Evolutionary conservation across 2,797 vertebrate genomes (phyloP).

Genomic region (Xiphophorus birchmanni): DNA sequence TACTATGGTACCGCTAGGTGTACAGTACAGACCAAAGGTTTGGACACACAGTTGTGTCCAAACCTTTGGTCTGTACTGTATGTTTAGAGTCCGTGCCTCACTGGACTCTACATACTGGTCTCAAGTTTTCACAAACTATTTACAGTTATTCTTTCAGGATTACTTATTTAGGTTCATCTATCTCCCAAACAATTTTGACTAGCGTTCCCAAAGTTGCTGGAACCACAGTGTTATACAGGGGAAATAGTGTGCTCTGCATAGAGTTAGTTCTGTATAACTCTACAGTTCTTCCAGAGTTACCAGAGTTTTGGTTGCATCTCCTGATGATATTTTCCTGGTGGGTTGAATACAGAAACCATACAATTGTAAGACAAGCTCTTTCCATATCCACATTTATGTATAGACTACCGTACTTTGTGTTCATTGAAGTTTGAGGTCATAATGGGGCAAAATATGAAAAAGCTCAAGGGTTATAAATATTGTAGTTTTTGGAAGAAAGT

Average conservation of each 20-base stretch:
- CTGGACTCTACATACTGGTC: neutral
- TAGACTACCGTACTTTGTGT: neutral
- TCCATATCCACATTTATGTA: neutral
- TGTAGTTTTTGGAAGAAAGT: neutral
- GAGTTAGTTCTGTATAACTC: neutral
- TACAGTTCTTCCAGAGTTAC: neutral
- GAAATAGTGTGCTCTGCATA: neutral
- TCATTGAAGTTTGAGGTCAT: neutral
- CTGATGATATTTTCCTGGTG: too few species aligned
- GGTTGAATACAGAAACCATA: neutral
- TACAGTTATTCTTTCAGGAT: neutral
- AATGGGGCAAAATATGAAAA: neutral
- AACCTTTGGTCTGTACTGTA: too few species aligned
- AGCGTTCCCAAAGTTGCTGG: neutral
- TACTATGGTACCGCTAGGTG: neutral
- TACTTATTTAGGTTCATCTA: neutral
- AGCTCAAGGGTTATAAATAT: neutral
- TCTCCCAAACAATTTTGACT: neutral
- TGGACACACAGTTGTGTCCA: too few species aligned
- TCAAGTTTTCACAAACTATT: neutral
- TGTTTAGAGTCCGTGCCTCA: neutral
- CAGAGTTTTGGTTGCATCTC: neutral
- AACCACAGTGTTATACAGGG: neutral
- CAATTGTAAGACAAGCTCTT: neutral
- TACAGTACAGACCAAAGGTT: too few species aligned